Conservation (phyloP, 2,888 invertebrate genomes). For the Labia minor region DNA sequence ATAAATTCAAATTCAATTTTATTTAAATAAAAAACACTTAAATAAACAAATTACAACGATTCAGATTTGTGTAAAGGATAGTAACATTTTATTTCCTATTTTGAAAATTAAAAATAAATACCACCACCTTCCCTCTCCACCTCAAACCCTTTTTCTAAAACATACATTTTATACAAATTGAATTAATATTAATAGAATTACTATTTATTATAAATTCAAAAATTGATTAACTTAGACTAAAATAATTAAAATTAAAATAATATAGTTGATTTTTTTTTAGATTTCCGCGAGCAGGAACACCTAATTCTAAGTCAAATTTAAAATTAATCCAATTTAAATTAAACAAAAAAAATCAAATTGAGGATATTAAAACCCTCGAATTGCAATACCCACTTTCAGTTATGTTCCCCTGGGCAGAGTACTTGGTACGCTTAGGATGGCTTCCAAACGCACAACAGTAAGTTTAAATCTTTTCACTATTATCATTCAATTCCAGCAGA, state of each 20-base stretch:
- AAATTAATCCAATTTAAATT: slow-evolving; percentile 74
- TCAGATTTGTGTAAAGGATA: background rate
- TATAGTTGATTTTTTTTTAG: slow-evolving; percentile 34
- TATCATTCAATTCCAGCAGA: no score
- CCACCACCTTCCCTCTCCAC: no score
- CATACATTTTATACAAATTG: no score
- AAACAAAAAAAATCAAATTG: slow-evolving; percentile 52
- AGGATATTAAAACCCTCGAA: slow-evolving; percentile 63
- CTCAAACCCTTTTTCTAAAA: no score
- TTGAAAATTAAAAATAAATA: no score
- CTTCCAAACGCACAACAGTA: slow-evolving; percentile 81
- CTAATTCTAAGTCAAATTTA: slow-evolving; percentile 80
- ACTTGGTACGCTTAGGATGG: slow-evolving; percentile 92
- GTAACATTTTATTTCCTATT: no score
- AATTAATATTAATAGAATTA: no score
- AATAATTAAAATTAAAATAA: background rate
- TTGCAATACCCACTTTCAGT: slow-evolving; percentile 63
- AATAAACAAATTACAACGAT: background rate
- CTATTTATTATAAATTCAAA: no score
- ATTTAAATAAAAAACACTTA: background rate
- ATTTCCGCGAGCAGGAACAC: slow-evolving; percentile 78
- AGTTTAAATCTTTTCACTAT: slow-evolving; percentile 35
- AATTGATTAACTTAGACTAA: no score
- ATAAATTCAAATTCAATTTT: no score
- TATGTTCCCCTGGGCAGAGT: slow-evolving; percentile 88